A percentile compares a stretch with the other conserved stretches of the same genome.
Evolutionary conservation across 1,140 invertebrate genomes (phyloP).

Genomic region (Chelonus insularis): DNA sequence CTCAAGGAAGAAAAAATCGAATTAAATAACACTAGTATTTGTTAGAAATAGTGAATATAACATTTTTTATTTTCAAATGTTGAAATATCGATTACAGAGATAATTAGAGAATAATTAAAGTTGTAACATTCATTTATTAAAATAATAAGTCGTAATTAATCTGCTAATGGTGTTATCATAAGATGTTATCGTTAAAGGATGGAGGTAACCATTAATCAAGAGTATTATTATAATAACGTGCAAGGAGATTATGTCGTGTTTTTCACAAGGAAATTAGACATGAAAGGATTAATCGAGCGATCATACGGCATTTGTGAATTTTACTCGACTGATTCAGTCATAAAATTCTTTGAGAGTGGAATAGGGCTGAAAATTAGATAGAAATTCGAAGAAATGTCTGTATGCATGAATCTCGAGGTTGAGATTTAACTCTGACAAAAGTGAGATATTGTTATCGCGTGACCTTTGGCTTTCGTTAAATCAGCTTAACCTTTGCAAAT

Average conservation of each 20-base stretch:
- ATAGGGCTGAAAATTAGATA: background rate
- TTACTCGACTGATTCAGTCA: background rate
- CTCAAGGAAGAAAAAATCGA: no score
- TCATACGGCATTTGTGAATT: background rate
- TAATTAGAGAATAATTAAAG: no score
- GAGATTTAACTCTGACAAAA: slow-evolving; percentile 6
- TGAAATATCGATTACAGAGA: no score
- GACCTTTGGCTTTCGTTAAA: slow-evolving; percentile 22
- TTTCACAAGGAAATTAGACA: background rate
- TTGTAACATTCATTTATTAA: no score
- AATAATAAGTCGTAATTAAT: background rate
- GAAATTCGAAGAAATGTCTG: background rate
- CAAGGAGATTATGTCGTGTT: background rate
- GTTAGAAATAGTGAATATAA: no score
- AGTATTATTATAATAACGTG: background rate
- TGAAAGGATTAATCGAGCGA: background rate
- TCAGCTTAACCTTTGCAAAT: slow-evolving; percentile 27
- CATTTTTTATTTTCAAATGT: no score
- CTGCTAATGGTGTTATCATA: no score
- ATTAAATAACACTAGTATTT: no score
- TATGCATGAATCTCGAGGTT: background rate
- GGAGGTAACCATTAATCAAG: background rate
- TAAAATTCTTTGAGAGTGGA: slow-evolving; percentile 11
- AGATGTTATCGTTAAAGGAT: no score
- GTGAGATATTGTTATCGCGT: slow-evolving; percentile 28